Conservation (phyloP, 2,888 invertebrate species). For the Deroplatys truncata region DNA sequence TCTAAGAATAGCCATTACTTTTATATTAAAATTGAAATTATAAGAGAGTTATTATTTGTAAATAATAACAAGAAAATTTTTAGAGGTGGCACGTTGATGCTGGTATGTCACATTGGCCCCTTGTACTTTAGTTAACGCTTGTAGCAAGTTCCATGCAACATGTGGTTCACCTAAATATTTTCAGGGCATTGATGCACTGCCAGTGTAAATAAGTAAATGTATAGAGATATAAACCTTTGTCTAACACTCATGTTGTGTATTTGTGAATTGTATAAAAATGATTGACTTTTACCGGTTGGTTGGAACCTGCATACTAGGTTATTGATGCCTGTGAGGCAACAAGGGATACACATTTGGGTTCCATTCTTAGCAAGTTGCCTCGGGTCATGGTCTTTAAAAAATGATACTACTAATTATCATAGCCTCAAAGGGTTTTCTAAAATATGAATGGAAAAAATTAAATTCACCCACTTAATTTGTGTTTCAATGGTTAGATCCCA, state of each 20-base stretch:
- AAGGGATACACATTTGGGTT: background rate
- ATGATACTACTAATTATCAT: conserved; percentile 7
- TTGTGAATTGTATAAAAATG: conserved; percentile 20
- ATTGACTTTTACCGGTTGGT: conserved; percentile 16
- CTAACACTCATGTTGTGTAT: conserved; percentile 21
- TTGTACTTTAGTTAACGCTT: background rate
- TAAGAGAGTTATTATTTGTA: background rate
- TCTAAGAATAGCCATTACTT: background rate
- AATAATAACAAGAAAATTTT: background rate
- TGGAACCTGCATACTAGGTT: background rate
- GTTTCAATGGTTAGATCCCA: conserved; percentile 19
- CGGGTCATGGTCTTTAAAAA: conserved; percentile 21
- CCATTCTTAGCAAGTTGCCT: conserved; percentile 5
- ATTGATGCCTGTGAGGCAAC: background rate
- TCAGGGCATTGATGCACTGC: background rate
- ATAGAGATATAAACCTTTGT: background rate
- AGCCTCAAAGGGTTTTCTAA: conserved; percentile 3
- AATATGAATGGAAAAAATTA: background rate
- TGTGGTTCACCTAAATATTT: background rate
- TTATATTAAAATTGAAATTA: background rate
- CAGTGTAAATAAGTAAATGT: background rate
- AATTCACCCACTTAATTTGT: conserved; percentile 6
- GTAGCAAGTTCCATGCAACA: background rate
- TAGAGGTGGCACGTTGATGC: background rate
- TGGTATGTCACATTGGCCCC: background rate